Evolutionary conservation across 2,797 vertebrate genomes (phyloP).

Genomic region (Peromyscus attwateri): DNA sequence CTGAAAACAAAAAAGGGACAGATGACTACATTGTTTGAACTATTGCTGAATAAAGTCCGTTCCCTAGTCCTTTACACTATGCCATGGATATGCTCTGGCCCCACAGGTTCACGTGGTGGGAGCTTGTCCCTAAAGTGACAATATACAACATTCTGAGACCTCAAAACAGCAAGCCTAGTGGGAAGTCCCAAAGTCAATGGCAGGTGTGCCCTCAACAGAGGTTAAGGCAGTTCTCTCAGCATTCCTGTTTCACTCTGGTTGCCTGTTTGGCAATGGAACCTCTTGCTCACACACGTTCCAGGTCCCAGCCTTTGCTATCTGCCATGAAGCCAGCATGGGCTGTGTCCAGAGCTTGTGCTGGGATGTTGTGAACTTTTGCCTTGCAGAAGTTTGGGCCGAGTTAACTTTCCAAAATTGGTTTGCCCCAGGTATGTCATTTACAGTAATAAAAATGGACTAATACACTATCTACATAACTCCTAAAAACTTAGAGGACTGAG

Average conservation of each 20-base stretch:
- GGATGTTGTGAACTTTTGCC: neutral
- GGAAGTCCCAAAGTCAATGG: neutral
- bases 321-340: neutral
- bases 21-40: neutral
- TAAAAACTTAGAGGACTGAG: neutral
- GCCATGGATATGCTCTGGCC: neutral
- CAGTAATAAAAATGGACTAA: neutral
- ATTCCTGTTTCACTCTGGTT: neutral
- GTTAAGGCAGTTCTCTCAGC: neutral
- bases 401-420: neutral
- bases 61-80: neutral
- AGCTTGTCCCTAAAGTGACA: neutral
- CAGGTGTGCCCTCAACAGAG: neutral
- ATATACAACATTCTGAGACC: neutral
- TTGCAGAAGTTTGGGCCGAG: neutral
- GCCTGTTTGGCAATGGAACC: neutral
- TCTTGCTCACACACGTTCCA: neutral
- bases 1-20: neutral
- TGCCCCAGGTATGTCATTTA: neutral
- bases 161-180: neutral
- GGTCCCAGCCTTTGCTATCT: neutral
- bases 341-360: neutral
- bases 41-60: neutral
- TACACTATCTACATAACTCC: neutral
- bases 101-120: neutral